Evolutionary conservation across 2,113 vertebrate species (phyloP).

Genomic region (Leiothrix lutea): DNA sequence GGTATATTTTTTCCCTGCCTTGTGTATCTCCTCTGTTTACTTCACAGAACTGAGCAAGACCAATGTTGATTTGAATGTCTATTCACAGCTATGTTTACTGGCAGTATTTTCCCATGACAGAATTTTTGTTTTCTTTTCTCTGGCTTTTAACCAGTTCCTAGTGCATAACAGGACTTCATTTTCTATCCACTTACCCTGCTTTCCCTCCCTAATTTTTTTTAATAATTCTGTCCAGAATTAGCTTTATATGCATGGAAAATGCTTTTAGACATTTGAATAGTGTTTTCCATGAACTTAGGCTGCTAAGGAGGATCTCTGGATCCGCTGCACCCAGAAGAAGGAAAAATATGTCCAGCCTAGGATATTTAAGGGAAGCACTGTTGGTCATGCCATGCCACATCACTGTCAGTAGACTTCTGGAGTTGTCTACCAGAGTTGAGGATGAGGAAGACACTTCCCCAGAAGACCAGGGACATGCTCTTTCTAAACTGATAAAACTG

Average conservation of each 20-base stretch:
- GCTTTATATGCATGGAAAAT: not conserved
- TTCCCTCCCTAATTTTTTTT: not conserved
- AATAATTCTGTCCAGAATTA: not conserved
- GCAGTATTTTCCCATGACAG: constrained; percentile 6
- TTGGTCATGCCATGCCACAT: not conserved
- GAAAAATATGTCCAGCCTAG: not conserved
- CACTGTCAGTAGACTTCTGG: not conserved
- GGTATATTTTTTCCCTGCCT: not conserved
- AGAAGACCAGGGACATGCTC: not conserved
- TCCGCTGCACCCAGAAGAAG: not conserved
- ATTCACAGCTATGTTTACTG: constrained; percentile 23
- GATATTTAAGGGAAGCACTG: not conserved
- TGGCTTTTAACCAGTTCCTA: not conserved
- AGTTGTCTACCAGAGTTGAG: not conserved
- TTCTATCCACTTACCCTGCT: not conserved
- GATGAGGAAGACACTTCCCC: not conserved
- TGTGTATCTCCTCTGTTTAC: not conserved
- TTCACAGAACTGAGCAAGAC: not conserved
- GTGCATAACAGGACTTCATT: not conserved
- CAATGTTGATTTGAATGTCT: not conserved
- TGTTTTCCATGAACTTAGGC: not conserved
- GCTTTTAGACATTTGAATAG: not conserved
- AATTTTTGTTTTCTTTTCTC: not conserved
- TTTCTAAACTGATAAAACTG: not conserved
- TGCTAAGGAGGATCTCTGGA: not conserved